A percentile compares a stretch with the other conserved stretches of the same genome.
Evolutionary conservation across 2,888 invertebrate genomes (phyloP).

Genomic region (Steinernema hermaphroditum): DNA sequence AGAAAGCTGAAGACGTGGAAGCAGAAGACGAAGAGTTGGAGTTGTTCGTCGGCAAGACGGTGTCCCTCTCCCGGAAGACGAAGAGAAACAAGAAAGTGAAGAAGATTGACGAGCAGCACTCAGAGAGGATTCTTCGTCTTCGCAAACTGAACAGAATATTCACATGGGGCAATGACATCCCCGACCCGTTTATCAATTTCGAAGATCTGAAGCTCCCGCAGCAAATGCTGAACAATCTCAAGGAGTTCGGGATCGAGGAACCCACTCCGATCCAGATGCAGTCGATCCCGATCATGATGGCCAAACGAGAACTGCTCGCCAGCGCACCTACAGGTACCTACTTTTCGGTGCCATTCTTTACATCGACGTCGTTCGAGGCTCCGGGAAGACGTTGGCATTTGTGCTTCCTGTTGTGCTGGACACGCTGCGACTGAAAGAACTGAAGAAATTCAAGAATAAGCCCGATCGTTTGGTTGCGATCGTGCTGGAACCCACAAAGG

Average conservation of each 20-base stretch:
- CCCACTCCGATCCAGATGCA: slow-evolving; percentile 93
- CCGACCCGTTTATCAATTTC: slow-evolving; percentile 59
- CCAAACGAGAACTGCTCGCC: slow-evolving; percentile 76
- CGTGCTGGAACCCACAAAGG: slow-evolving; percentile 87
- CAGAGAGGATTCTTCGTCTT: slow-evolving; percentile 39
- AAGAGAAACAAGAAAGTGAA: neutral
- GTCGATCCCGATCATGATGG: slow-evolving; percentile 83
- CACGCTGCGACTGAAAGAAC: slow-evolving; percentile 68
- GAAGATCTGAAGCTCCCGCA: slow-evolving; percentile 42
- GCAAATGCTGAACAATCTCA: slow-evolving; percentile 35
- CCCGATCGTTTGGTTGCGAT: slow-evolving; percentile 73
- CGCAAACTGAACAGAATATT: slow-evolving; percentile 58
- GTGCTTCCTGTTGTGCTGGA: slow-evolving; percentile 83
- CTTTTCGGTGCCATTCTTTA: too few species aligned
- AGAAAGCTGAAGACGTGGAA: neutral
- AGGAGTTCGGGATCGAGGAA: slow-evolving; percentile 62
- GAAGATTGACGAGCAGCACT: slow-evolving; percentile 1
- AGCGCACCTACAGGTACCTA: slow-evolving; percentile 86
- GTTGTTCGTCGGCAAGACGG: slow-evolving; percentile 5
- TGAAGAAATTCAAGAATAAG: slow-evolving; percentile 64
- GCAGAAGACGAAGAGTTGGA: slow-evolving; percentile 5
- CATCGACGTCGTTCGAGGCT: too few species aligned
- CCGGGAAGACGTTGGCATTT: slow-evolving; percentile 94
- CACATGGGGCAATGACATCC: slow-evolving; percentile 60
- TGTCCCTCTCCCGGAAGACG: slow-evolving; percentile 2